Conservation (phyloP, 1,140 invertebrate species). For the Anastrepha ludens region DNA sequence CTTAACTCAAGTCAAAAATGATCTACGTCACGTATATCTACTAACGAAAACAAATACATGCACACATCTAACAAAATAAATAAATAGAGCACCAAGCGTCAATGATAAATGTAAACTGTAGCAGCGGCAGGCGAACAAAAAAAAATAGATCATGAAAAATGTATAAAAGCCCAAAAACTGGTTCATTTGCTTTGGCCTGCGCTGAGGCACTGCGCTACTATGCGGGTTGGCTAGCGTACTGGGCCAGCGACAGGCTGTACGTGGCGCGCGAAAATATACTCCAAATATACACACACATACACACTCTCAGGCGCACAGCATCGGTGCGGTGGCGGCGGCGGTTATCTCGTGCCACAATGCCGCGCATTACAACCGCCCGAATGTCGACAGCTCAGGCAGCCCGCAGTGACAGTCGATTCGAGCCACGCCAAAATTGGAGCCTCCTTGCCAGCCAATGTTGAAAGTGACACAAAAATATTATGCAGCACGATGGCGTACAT, state of each 20-base stretch:
- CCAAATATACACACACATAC: not conserved
- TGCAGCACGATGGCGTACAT: not conserved
- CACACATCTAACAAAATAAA: not conserved
- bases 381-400: constrained; percentile 6
- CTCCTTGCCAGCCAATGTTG: not conserved
- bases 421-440: constrained; percentile 42
- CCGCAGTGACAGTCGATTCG: constrained; percentile 16
- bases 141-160: constrained; percentile 30
- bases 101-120: constrained; percentile 49
- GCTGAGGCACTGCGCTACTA: not conserved
- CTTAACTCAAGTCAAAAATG: not conserved
- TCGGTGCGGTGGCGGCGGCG: not conserved
- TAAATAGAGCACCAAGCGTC: constrained; percentile 2
- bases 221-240: not conserved
- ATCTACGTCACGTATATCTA: not conserved
- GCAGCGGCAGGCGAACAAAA: not conserved
- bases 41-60: not conserved
- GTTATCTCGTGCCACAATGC: constrained; percentile 50
- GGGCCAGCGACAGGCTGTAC: constrained; percentile 23
- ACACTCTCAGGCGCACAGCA: not conserved
- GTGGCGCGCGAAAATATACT: not conserved
- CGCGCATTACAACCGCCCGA: constrained; percentile 9
- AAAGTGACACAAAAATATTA: not conserved
- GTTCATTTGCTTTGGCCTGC: not conserved
- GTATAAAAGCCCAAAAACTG: constrained; percentile 39